Base-by-base conservation (phyloP, 1,140 invertebrate species). In the Thrips palmi region DNA sequence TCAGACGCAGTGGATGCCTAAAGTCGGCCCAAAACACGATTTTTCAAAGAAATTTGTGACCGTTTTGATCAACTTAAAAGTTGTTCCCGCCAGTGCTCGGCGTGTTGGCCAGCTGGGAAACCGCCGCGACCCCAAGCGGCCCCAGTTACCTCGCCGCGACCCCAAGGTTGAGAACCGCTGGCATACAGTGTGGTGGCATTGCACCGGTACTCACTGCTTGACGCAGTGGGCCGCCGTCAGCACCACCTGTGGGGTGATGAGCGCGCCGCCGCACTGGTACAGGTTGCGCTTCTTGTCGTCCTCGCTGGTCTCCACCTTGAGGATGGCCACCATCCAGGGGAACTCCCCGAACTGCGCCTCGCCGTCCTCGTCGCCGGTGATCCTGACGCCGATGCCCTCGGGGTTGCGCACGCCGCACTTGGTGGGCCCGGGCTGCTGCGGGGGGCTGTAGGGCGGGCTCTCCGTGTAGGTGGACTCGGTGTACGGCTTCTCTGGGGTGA, bases 251-350 rank as follows among this genome's bases (percentile, higher is more conserved):
- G 66, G 65, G 45, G 79, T 71, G 42, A 86, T 79, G 3, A 86
- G 56, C 4, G 79, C 68, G 1, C 74, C 81, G 0, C 80, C 81
- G 37, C 79, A 82, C 36, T 78, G 66, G 50, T 81, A 79, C 6
- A 74, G 63, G 43, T 71, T 73, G 8, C 73, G 51, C 0, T 58
- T 47, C 2, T 59, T 52, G 1, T 41, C 35, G 1, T 59, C 52
- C 5, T 65, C 60, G 2, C 71, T 57, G 2, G 51, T 47, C 39
- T 76, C 66, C 50, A 64, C 66, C 49, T 59, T 66, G 3, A 86
- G 55, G 33, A 87, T 63, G 0, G 79, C 80, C 0, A 79, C 71
- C 77, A 64, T 63, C 63, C 63, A 64, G 7, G 63, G 62, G 45
- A 62, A 64, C 46, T 65, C 61, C 8, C 48, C 50, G 34, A 47